phyloP scores from a whole-genome alignment of 1,140 invertebrate species.

The Dendrolimus punctatus region DNA sequence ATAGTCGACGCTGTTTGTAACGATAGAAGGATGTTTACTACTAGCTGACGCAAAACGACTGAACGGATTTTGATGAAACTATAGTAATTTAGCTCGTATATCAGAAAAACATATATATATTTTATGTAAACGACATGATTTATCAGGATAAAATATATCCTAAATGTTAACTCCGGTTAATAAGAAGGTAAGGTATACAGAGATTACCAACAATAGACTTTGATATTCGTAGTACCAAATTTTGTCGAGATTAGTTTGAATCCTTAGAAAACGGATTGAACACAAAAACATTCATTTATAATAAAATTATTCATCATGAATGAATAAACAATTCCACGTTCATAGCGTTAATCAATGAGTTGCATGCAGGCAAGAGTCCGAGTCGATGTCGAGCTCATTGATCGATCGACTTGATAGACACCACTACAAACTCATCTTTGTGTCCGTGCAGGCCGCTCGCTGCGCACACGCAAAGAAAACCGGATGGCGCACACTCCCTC shows the following conservation, averaged over 20 bases:
- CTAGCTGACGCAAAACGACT: too few species aligned
- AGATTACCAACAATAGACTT: too few species aligned
- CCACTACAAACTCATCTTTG: conserved; percentile 32
- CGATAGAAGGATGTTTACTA: too few species aligned
- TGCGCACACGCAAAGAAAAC: conserved; percentile 51
- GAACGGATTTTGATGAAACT: too few species aligned
- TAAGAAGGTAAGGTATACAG: too few species aligned
- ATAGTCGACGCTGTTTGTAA: too few species aligned
- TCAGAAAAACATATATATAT: too few species aligned
- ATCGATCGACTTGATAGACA: conserved; percentile 62
- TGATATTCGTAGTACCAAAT: too few species aligned
- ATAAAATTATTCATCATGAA: conserved; percentile 68
- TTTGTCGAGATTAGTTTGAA: not conserved
- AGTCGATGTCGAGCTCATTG: conserved; percentile 65
- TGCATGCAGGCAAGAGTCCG: conserved; percentile 61
- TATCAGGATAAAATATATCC: too few species aligned
- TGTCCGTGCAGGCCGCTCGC: conserved; percentile 15
- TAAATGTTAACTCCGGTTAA: too few species aligned
- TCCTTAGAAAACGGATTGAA: conserved; percentile 26
- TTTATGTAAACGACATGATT: too few species aligned
- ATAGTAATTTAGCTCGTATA: too few species aligned
- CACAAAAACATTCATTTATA: conserved; percentile 53
- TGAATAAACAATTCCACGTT: conserved; percentile 71
- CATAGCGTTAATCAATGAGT: conserved; percentile 71
- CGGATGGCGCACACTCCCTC: conserved; percentile 55